Conservation (phyloP, 2,888 invertebrate genomes). For the Chirona hameri region DNA sequence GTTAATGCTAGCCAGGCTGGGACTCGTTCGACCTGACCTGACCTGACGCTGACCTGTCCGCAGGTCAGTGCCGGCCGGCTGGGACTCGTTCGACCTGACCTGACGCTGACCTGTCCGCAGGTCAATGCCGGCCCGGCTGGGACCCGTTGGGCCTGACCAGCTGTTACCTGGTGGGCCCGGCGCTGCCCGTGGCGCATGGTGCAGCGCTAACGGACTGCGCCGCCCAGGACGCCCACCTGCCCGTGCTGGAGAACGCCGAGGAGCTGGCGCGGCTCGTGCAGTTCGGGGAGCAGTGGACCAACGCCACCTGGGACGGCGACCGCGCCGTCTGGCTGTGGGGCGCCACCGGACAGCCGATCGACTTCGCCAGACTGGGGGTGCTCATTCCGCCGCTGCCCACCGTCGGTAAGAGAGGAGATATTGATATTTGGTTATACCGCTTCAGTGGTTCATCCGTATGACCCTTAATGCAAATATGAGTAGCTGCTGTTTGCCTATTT, state of each 20-base stretch:
- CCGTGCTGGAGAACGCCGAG: background rate
- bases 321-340: background rate
- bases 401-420: too few relatives aligned
- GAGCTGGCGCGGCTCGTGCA: background rate
- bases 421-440: too few relatives aligned
- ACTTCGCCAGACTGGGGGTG: background rate
- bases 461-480: too few relatives aligned
- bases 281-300: background rate
- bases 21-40: background rate
- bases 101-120: background rate
- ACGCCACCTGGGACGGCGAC: background rate
- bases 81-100: background rate
- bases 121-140: slow-evolving; percentile 13
- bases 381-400: background rate
- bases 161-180: background rate
- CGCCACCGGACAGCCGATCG: background rate
- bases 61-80: background rate
- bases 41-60: background rate
- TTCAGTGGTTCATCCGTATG: too few relatives aligned
- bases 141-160: background rate
- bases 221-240: background rate
- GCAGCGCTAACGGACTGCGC: background rate
- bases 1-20: slow-evolving; percentile 2
- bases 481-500: too few relatives aligned
- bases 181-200: background rate